Evolutionary conservation across 35 echinoderm and acorn worm species (phyloP), one percentile per base, ranked within the genome.

Genomic region (Eucidaris tribuloides): DNA sequence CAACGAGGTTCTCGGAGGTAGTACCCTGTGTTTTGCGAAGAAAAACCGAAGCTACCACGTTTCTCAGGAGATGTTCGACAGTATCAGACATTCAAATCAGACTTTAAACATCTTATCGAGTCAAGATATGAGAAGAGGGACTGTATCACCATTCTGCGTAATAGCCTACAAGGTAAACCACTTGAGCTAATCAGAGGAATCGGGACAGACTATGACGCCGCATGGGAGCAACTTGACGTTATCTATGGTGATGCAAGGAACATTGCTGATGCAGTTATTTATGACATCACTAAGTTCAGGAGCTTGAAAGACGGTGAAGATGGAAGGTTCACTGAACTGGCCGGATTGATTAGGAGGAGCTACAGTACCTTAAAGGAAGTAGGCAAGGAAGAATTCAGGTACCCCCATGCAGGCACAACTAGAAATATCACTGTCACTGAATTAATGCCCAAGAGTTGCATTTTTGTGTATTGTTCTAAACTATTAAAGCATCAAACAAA

Each of bases 341-440:
- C 89, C 1, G 79, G 89, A 27, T 59, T 93, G 5, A 41, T 88
- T 2, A 68, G 80, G 56, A 66, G 78, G 22, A 93, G 91, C 56
- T 93, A 83, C 44, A 93, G 84, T 31, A 93, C 90, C 46, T 31
- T 92, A 62, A 82, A 55, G 63, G 61, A 92, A n/a, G 87, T 89
- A 0, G 65, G 42, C n/a, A n/a, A n/a, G n/a, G n/a, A n/a, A n/a
- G n/a, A n/a, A n/a, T n/a, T n/a, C n/a, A n/a, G 3, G 22, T 45
- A 17, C 71, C 83, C 36, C 65, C 71, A 3, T 46, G 81, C 25
- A 50, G 74, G 62, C 61, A 81, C 36, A 89, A 89, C 31, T 35
- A n/a, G n/a, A n/a, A n/a, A n/a, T n/a, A n/a, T n/a, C n/a, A n/a
- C n/a, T n/a, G n/a, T n/a, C n/a, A n/a, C n/a, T n/a, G n/a, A n/a